Percentiles rank a stretch among this genome's conserved stretches.
Evolutionary conservation across 2,888 invertebrate species (phyloP).

Genomic region (Pachliopta kotzebuea): DNA sequence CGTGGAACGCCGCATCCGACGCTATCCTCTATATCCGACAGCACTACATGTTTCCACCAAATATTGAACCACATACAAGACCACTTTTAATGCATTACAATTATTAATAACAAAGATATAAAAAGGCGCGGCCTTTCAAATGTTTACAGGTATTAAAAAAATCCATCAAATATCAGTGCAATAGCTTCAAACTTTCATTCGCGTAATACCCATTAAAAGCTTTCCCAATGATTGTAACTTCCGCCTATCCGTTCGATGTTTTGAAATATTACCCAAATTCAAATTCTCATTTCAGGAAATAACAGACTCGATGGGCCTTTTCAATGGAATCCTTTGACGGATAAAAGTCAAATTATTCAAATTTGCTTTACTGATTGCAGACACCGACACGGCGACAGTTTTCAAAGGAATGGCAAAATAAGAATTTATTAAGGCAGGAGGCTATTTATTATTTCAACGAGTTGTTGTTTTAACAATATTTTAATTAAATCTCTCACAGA

Average conservation of each 20-base stretch:
- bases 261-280: conserved; percentile 35
- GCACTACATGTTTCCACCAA: conserved; percentile 18
- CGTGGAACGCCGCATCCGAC: conserved; percentile 63
- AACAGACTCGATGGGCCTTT: conserved; percentile 37
- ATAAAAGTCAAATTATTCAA: conserved; percentile 45
- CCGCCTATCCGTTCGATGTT: conserved; percentile 28
- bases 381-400: conserved; percentile 39
- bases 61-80: conserved; percentile 14
- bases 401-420: conserved; percentile 41
- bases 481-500: conserved; percentile 17
- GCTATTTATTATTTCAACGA: conserved; percentile 40
- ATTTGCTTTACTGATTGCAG: conserved; percentile 42
- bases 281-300: conserved; percentile 39
- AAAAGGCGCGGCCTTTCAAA: conserved; percentile 9
- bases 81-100: conserved; percentile 3
- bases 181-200: conserved; percentile 16
- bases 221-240: conserved; percentile 28
- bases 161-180: conserved; percentile 10
- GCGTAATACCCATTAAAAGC: conserved; percentile 28
- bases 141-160: conserved; percentile 13
- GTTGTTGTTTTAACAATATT: conserved; percentile 34
- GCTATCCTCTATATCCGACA: conserved; percentile 44
- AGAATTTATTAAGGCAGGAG: conserved; percentile 39
- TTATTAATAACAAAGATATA: conserved; percentile 2
- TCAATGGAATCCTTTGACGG: conserved; percentile 44